These are phyloP conservation scores for Coenonympha arcania DNA, from an alignment of 2,888 invertebrate species.

Conservation along the genomic window DNA sequence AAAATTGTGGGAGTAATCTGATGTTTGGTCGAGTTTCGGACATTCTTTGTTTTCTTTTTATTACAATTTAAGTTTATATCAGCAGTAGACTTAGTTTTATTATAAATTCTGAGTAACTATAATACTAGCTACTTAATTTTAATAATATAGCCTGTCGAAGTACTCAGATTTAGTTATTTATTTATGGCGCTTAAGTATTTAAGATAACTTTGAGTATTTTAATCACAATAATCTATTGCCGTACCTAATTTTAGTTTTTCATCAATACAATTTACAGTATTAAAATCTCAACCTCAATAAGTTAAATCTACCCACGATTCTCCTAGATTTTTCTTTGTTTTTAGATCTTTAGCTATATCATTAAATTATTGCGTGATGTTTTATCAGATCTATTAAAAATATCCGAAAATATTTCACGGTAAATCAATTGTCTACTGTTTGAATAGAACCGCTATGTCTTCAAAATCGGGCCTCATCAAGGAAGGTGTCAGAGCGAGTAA, in stretches of 20 bases:
- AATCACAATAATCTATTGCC: too few relatives aligned
- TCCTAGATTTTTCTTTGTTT: not conserved
- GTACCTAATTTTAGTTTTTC: too few relatives aligned
- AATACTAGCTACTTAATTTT: not conserved
- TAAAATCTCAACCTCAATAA: too few relatives aligned
- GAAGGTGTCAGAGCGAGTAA: conserved; percentile 54
- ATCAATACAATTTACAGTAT: too few relatives aligned
- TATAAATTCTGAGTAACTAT: not conserved
- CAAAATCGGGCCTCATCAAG: conserved; percentile 33
- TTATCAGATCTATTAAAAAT: conserved; percentile 10
- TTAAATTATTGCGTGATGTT: not conserved
- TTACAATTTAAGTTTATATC: not conserved
- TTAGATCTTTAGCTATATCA: not conserved
- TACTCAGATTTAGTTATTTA: too few relatives aligned
- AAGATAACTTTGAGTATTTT: too few relatives aligned
- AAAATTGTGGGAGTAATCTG: not conserved
- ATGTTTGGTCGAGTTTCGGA: not conserved
- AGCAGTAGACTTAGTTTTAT: not conserved
- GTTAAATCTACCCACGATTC: not conserved
- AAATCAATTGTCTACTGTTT: conserved; percentile 22
- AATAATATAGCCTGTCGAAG: too few relatives aligned
- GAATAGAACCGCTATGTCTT: conserved; percentile 36
- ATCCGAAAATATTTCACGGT: conserved; percentile 8
- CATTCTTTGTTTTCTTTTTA: not conserved
- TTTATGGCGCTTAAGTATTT: too few relatives aligned